phyloP scores from a whole-genome alignment of 1,140 invertebrate species.

The Penaeus indicus region DNA sequence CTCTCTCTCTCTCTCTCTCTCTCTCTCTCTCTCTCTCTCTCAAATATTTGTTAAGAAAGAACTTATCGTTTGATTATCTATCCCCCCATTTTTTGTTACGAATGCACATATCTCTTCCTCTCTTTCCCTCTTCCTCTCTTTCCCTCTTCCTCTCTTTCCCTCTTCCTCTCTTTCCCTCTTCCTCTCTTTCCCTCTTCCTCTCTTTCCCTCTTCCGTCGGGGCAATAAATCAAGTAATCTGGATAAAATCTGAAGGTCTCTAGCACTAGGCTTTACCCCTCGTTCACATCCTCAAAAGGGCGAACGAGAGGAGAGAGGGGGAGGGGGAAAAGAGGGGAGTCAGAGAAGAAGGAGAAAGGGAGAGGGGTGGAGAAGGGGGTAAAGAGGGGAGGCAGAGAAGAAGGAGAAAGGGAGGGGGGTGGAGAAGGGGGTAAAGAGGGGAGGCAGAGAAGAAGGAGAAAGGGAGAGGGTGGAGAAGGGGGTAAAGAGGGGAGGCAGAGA shows the following conservation, averaged over 20 bases:
- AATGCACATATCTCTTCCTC: not conserved
- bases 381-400: not conserved
- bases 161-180: not conserved
- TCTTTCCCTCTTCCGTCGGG: not conserved
- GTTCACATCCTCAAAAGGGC: not conserved
- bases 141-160: not conserved
- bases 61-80: too few species aligned
- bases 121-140: constrained; percentile 15
- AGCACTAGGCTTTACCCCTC: not conserved
- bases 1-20: not conserved
- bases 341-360: not conserved
- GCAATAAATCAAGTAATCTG: not conserved
- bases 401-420: not conserved
- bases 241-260: not conserved
- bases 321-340: not conserved
- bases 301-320: not conserved
- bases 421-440: too few species aligned
- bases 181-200: constrained; percentile 1
- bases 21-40: too few species aligned
- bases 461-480: not conserved
- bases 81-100: not conserved
- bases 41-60: too few species aligned
- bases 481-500: not conserved
- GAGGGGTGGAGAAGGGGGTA: not conserved
- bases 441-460: too few species aligned